Evolutionary conservation across 2,797 vertebrate species (phyloP), one percentile per base, ranked within the genome.

Genomic region (Lacerta agilis): DNA sequence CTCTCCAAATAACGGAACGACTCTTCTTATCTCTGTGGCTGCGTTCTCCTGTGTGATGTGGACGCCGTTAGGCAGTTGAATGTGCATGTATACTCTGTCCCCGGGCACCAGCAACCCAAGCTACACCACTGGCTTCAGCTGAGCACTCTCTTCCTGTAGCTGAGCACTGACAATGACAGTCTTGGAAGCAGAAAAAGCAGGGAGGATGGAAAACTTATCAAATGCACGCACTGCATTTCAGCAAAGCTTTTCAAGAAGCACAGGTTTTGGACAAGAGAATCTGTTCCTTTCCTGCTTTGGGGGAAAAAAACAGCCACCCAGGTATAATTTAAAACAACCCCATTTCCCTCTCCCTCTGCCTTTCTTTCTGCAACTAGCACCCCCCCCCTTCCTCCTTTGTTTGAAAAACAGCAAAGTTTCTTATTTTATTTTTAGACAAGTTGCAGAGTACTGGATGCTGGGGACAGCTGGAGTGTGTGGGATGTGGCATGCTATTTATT

Each of bases 391-490:
- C 29, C 41, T 36, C 69, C 83, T 91, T 93, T 94, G 92, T 84
- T 93, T 92, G 88, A 94, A 94, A 90, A 84, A 86, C 77, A 86
- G 87, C 92, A 94, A 96, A 96, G 94, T 91, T 94, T 90, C 92
- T 90, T 69, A 91, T 94, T 94, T 96, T 95, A 95, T 95, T 96
- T 96, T 97, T 97, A 96, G 94, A 93, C 91, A 87, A 95, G 93
- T 87, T 95, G 87, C 90, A 86, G 89, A 94, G 89, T 95, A 92
- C 96, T 97, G 96, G 96, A 95, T 96, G 94, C 94, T 75, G 90
- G 89, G 94, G 97, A 97, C 97, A 97, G 96, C 97, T 97, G 97
- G 96, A 96, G 96, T 94, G 96, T 93, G 97, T 96, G 94, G 97
- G 97, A 96, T 88, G 95, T 93, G 95, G 94, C 89, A 86, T 92